Base-by-base conservation (phyloP, 2,888 invertebrate genomes). In the Drosophila histrio region DNA sequence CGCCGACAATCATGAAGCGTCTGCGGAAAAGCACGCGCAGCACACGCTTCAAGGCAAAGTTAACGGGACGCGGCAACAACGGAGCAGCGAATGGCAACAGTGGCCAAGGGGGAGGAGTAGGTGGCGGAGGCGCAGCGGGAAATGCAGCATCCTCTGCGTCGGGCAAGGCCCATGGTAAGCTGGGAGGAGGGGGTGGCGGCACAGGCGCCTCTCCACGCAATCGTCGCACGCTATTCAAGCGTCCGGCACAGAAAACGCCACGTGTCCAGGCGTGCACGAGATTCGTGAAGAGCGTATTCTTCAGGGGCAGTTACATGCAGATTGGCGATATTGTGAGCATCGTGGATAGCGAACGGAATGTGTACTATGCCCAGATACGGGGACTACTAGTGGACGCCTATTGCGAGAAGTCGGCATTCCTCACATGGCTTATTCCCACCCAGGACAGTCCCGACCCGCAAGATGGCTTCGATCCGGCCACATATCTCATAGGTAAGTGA, bases 341-440 rank as follows among this genome's bases (percentile, higher is more conserved):
- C 91, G 93, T 94, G 59, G 97, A 97, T 88, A 92, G 94, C 32
- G 95, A 95, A 3, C 95, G 96, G 52, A 95, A 94, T 68, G 94
- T 95, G 22, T 98, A 95, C 92, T 98, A 97, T 89, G 98, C 97
- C 5, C 98, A 98, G 92, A 95, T 98, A 57, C 93, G 96, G 54
- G 98, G 97, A 0, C 94, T 98, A 54, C 93, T 98, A 63, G 96
- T 97, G 0, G 98, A 98, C 91, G 97, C 97, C 90, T 98, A 97
- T 91, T 97, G 97, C 82, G 96, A 97, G 90, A 98, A 98, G 92
- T 97, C 97, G 90, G 98, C 97, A 0, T 96, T 96, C 1, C 93
- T 98, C 11, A 97, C 97, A 0, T 98, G 98, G 98, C 93, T 98
- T 0, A 92, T 98, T 54, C 98, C 98, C 0, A 97, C 97, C 0